Conservation (phyloP, 1,140 invertebrate genomes). For the Leptinotarsa lineolata region DNA sequence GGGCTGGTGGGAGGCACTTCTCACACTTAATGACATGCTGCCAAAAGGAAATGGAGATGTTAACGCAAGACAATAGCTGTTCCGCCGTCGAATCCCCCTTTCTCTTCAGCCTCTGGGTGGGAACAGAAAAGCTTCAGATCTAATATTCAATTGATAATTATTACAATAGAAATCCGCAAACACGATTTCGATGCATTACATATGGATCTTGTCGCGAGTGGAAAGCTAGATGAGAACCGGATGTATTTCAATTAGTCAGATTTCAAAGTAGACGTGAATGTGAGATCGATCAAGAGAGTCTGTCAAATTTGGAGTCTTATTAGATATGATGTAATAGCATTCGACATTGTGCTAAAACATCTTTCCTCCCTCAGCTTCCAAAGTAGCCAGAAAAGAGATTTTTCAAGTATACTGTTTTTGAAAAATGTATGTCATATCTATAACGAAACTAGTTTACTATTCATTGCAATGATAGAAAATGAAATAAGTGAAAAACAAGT, state of each 20-base stretch:
- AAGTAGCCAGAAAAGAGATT: too few relatives aligned
- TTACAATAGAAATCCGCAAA: not conserved
- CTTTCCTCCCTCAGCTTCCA: too few relatives aligned
- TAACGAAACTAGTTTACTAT: too few relatives aligned
- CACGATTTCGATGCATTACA: not conserved
- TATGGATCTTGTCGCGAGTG: not conserved
- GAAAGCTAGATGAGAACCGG: not conserved
- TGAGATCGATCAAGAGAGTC: too few relatives aligned
- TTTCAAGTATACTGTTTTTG: too few relatives aligned
- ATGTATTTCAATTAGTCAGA: not conserved
- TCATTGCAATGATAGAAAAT: too few relatives aligned
- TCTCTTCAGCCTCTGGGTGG: not conserved
- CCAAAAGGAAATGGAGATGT: constrained; percentile 22
- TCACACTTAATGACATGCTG: constrained; percentile 11
- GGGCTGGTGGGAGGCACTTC: constrained; percentile 15
- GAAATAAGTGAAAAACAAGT: too few relatives aligned
- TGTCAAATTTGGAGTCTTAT: too few relatives aligned
- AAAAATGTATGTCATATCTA: too few relatives aligned
- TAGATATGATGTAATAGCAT: too few relatives aligned
- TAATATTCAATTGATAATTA: constrained; percentile 7
- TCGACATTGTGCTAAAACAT: too few relatives aligned
- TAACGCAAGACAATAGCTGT: constrained; percentile 17
- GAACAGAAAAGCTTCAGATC: not conserved
- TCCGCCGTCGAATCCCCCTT: not conserved
- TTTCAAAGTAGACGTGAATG: not conserved